Base-by-base conservation (phyloP, 2,113 vertebrate species). In the Ammospiza nelsoni region DNA sequence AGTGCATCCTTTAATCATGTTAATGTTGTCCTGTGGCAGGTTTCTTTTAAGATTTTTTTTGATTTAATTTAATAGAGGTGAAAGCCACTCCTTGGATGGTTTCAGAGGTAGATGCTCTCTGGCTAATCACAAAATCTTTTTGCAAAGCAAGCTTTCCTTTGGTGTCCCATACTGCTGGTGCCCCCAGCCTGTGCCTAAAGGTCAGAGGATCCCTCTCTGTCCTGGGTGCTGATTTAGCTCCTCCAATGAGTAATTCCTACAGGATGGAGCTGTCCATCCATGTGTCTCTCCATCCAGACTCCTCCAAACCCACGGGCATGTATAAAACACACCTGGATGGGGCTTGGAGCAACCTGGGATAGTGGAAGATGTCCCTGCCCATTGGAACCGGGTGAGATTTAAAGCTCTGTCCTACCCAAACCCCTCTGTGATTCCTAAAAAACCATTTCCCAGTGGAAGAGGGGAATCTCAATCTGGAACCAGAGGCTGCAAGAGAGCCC, bases 1-100 rank as follows among this genome's bases (percentile, higher is more conserved):
- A 92, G 58, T 52, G 73, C 35, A 20, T 82, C 67, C 87, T 87
- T 95, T 84, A 89, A 95, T 91, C 81, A 79, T 35, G 33, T 79
- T 82, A 73, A 92, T 92, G 48, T 49, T 69, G 89, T 72, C 74
- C 71, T 16, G 6, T 76, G 71, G 77, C 77, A 92, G 66, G 58
- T 73, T 82, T 68, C 84, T 82, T 84, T 79, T 12, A 82, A 91
- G 54, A 8, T 15, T 76, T 82, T 66, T 66, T 66, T 57, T 81
- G 6, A 69, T 75, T 92, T 51, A 65, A 87, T 94, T 89, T 82
- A 91, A 91, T 69, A 54, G 67, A 80, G 51, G 81, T 51, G 58
- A 68, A 83, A 80, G 74, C 41, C 46, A 61, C n/a, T 20, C 59
- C 74, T 63, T 35, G 46, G 61, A 87, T 39, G 49, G 62, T 39